phyloP scores from a whole-genome alignment of 2,797 vertebrate genomes.

The Tokudaia muenninki region DNA sequence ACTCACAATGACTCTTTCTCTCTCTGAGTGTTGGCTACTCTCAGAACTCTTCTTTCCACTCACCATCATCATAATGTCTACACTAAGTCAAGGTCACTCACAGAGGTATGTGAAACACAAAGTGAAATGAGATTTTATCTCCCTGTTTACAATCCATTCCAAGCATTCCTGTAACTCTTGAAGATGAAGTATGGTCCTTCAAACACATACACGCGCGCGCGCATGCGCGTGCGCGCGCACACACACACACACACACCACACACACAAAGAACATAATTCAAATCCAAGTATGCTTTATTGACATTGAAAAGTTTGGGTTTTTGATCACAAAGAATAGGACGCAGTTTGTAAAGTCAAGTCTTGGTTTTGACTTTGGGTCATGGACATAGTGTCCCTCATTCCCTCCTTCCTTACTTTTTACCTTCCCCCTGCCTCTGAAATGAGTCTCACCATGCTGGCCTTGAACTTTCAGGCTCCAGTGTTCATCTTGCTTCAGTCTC shows the following conservation, averaged over 20 bases:
- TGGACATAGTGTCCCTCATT: background rate
- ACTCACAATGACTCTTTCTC: background rate
- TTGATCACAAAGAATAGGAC: background rate
- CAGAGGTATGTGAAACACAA: background rate
- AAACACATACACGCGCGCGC: no score
- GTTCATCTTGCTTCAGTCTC: background rate
- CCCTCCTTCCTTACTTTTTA: background rate
- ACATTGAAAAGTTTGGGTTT: background rate
- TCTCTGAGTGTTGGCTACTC: background rate
- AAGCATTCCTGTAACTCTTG: background rate
- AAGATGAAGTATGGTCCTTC: background rate
- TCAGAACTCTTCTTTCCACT: background rate
- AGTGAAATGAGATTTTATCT: background rate
- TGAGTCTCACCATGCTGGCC: background rate
- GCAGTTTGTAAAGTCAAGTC: background rate
- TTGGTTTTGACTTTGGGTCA: background rate
- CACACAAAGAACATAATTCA: background rate
- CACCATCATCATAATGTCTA: no score
- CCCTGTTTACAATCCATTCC: background rate
- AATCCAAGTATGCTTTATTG: background rate
- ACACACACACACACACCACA: no score
- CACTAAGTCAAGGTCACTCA: background rate
- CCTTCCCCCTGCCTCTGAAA: background rate
- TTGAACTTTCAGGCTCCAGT: background rate
- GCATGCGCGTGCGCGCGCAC: no score